phyloP scores from a whole-genome alignment of 2,888 invertebrate genomes.

The Punctoribates punctum region DNA sequence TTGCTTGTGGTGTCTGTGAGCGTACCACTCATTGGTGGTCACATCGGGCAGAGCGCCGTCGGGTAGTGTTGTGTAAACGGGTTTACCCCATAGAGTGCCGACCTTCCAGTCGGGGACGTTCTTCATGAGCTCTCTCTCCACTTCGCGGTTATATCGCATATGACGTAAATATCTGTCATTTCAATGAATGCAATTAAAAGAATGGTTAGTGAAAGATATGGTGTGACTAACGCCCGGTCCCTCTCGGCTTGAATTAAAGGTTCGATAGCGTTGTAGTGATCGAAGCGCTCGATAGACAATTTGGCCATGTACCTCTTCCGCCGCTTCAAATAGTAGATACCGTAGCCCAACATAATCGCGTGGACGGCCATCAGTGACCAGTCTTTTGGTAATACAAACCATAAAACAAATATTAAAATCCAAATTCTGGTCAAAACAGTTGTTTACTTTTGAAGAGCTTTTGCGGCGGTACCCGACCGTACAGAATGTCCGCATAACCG shows the following conservation, averaged over 20 bases:
- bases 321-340: not conserved
- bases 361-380: slow-evolving; percentile 28
- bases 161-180: slow-evolving; percentile 65
- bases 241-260: slow-evolving; percentile 77
- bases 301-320: slow-evolving; percentile 31
- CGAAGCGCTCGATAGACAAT: slow-evolving; percentile 67
- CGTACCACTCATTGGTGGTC: slow-evolving; percentile 67
- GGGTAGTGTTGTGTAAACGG: slow-evolving; percentile 68
- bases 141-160: slow-evolving; percentile 71
- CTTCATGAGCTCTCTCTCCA: slow-evolving; percentile 80
- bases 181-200: slow-evolving; percentile 42
- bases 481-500: slow-evolving; percentile 72
- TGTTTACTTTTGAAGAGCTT: slow-evolving; percentile 38
- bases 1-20: slow-evolving; percentile 56
- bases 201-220: not conserved
- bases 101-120: slow-evolving; percentile 86
- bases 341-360: not conserved
- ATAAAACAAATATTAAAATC: not conserved
- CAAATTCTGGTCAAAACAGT: not conserved
- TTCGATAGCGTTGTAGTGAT: slow-evolving; percentile 69
- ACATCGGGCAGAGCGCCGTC: slow-evolving; percentile 65
- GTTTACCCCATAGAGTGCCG: slow-evolving; percentile 82
- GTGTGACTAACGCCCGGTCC: slow-evolving; percentile 65
- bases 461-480: slow-evolving; percentile 36
- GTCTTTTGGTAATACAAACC: not conserved